Percentiles rank a stretch among this genome's conserved stretches.
Conservation (phyloP, 2,888 invertebrate genomes). For the Nesidiocoris tenuis region DNA sequence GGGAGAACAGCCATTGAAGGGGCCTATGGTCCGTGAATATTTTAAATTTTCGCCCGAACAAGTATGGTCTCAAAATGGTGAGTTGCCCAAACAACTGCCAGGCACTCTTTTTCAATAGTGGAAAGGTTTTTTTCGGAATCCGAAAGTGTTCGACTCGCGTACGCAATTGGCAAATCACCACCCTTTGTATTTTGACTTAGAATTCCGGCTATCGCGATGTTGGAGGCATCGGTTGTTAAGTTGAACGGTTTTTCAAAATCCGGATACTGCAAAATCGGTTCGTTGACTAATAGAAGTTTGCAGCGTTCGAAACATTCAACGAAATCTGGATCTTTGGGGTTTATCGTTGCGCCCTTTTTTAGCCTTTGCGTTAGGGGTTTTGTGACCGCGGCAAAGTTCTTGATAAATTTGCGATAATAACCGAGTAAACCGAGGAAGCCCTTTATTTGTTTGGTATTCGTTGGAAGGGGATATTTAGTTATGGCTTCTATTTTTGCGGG, state of each 20-base stretch:
- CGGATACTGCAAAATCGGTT: no score
- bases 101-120: no score
- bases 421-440: constrained; percentile 7
- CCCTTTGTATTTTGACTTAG: constrained; percentile 51
- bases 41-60: no score
- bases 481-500: constrained; percentile 42
- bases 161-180: constrained; percentile 51
- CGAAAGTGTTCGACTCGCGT: constrained; percentile 53
- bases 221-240: constrained; percentile 52
- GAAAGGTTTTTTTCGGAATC: no score
- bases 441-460: not conserved
- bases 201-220: no score
- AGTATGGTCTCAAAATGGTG: no score
- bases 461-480: constrained; percentile 14
- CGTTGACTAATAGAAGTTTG: constrained; percentile 36
- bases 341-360: constrained; percentile 49
- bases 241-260: constrained; percentile 51
- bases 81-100: no score
- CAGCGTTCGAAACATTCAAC: constrained; percentile 29
- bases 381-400: no score
- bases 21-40: no score
- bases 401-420: constrained; percentile 12
- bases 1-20: no score
- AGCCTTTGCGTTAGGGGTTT: constrained; percentile 48
- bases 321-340: constrained; percentile 12